A percentile compares a stretch with the other conserved stretches of the same genome.
phyloP scores from a whole-genome alignment of 2,888 invertebrate species.

The Mesorhabditis spiculigera region DNA sequence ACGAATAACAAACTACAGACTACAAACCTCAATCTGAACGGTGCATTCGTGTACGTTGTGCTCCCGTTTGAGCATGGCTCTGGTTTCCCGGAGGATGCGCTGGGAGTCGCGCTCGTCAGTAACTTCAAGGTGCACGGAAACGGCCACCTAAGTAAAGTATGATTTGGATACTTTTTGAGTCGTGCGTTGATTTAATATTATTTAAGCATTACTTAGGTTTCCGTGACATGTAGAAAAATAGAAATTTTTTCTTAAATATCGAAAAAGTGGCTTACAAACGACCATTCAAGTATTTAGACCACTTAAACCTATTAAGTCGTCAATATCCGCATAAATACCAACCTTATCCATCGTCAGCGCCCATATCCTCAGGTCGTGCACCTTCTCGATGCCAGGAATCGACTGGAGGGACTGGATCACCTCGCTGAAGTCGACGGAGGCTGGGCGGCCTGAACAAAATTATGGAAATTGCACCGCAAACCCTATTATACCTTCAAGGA shows the following conservation, averaged over 20 bases:
- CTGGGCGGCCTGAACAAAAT: conserved; percentile 65
- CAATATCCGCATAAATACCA: background rate
- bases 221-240: too few relatives aligned
- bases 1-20: background rate
- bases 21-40: conserved; percentile 46
- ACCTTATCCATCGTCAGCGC: conserved; percentile 92
- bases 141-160: conserved; percentile 64
- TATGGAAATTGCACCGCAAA: background rate
- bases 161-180: too few relatives aligned
- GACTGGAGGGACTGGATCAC: conserved; percentile 81
- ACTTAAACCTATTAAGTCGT: too few relatives aligned
- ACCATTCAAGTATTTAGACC: too few relatives aligned
- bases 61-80: conserved; percentile 43
- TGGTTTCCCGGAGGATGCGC: conserved; percentile 44
- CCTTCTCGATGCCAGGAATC: conserved; percentile 83
- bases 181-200: too few relatives aligned
- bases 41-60: conserved; percentile 57
- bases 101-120: conserved; percentile 66
- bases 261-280: too few relatives aligned
- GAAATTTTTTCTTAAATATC: too few relatives aligned
- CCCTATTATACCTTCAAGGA: conserved; percentile 78
- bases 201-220: too few relatives aligned
- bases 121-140: conserved; percentile 92
- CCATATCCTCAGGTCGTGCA: conserved; percentile 96
- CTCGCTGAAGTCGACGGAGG: conserved; percentile 68